A percentile compares a stretch with the other conserved stretches of the same genome.
Conservation (phyloP, 1,140 invertebrate species). For the Nylanderia fulva region DNA sequence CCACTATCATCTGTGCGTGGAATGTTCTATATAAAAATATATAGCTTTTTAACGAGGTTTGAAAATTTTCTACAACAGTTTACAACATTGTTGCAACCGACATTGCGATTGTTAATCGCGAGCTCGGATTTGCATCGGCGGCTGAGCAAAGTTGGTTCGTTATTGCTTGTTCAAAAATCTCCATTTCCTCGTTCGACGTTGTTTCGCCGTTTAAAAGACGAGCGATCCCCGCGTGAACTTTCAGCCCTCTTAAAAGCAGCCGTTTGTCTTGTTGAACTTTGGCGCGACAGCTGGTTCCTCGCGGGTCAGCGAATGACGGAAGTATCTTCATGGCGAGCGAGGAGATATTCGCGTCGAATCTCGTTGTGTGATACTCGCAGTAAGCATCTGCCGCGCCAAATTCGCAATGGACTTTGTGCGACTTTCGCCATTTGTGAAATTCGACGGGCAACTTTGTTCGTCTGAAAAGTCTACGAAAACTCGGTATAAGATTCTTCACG, state of each 20-base stretch:
- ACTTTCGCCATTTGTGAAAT: constrained; percentile 48
- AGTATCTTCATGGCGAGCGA: constrained; percentile 25
- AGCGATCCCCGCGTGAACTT: constrained; percentile 39
- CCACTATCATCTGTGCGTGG: neutral
- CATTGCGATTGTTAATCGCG: neutral
- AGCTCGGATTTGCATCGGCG: constrained; percentile 4
- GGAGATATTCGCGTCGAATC: constrained; percentile 29
- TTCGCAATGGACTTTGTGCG: constrained; percentile 42
- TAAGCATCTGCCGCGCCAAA: constrained; percentile 44
- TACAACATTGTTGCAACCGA: constrained; percentile 2
- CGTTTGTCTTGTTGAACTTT: constrained; percentile 64
- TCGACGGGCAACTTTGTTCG: constrained; percentile 30
- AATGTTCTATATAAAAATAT: neutral
- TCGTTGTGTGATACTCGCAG: constrained; percentile 24
- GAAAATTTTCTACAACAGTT: neutral
- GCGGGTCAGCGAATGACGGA: constrained; percentile 53
- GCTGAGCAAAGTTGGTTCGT: neutral
- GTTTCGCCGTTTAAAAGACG: constrained; percentile 26
- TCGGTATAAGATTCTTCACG: constrained; percentile 13
- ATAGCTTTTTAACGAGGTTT: neutral
- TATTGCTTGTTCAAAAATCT: constrained; percentile 36
- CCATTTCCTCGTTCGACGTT: constrained; percentile 31
- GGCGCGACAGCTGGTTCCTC: constrained; percentile 57
- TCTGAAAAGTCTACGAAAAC: constrained; percentile 32
- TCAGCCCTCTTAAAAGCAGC: constrained; percentile 51